Evolutionary conservation across 2,113 vertebrate genomes (phyloP).

Genomic region (Prochilodus magdalenae): DNA sequence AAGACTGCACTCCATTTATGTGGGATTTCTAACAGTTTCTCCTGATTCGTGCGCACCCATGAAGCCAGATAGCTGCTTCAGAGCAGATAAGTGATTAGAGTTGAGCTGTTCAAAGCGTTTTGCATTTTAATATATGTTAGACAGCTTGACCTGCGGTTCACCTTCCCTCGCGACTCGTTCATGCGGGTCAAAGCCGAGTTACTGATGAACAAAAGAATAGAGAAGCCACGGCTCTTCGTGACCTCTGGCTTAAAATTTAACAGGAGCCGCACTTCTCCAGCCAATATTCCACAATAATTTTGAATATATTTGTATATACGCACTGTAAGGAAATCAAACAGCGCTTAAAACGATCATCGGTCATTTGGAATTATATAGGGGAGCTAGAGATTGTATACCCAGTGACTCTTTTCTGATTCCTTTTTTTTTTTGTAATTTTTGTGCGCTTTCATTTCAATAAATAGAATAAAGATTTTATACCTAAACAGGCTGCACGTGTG

Average conservation of each 20-base stretch:
- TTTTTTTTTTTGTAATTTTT: neutral
- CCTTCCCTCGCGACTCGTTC: slow-evolving; percentile 88
- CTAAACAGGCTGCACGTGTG: neutral
- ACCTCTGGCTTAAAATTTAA: slow-evolving; percentile 53
- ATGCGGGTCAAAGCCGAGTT: slow-evolving; percentile 99
- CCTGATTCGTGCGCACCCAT: neutral
- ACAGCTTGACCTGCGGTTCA: slow-evolving; percentile 98
- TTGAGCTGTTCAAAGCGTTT: neutral
- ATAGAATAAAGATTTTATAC: neutral
- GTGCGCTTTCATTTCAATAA: neutral
- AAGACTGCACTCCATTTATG: neutral
- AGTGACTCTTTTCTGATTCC: too few species aligned
- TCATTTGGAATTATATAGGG: too few species aligned
- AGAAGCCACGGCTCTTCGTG: slow-evolving; percentile 90
- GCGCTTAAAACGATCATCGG: too few species aligned
- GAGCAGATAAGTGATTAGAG: neutral
- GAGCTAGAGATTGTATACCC: too few species aligned
- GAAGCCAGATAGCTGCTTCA: neutral
- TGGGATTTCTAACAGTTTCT: neutral
- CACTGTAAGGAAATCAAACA: too few species aligned
- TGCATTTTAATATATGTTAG: slow-evolving; percentile 89
- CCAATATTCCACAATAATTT: neutral
- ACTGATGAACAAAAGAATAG: slow-evolving; percentile 94
- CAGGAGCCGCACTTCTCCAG: slow-evolving; percentile 20
- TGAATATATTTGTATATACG: too few species aligned